Evolutionary conservation across 2,797 vertebrate genomes (phyloP).

Genomic region (Caiman crocodilus): DNA sequence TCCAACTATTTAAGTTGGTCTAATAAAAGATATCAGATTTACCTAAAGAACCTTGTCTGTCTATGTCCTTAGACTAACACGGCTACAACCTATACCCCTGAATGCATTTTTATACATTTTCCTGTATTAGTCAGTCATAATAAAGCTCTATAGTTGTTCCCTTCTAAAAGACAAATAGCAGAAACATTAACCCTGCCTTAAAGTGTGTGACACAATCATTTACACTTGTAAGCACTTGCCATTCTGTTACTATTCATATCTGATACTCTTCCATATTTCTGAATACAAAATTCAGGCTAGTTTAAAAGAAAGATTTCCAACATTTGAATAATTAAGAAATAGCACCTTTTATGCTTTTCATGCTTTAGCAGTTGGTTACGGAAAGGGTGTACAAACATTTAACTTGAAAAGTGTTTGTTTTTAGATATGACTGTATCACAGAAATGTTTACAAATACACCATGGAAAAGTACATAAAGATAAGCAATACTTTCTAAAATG

Average conservation of each 20-base stretch:
- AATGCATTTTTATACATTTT: background rate
- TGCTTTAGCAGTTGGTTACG: background rate
- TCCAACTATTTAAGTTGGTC: no score
- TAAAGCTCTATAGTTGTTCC: background rate
- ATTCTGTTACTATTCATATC: no score
- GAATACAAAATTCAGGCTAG: no score
- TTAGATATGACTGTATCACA: background rate
- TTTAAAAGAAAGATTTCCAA: background rate
- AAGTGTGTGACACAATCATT: background rate
- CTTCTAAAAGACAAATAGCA: background rate
- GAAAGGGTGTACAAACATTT: background rate
- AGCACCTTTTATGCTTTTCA: background rate
- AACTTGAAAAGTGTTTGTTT: background rate
- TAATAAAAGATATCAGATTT: no score
- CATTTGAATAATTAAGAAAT: background rate
- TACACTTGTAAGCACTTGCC: background rate
- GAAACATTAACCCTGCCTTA: background rate
- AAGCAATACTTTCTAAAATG: background rate
- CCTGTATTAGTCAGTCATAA: background rate
- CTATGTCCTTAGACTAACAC: no score
- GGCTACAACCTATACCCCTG: no score
- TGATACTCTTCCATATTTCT: no score
- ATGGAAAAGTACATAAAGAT: background rate
- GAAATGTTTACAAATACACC: constrained; percentile 6
- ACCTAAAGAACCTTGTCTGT: no score